Conservation (phyloP, 92 coral and sea anemone species). For the Palythoa heliodiscus region DNA sequence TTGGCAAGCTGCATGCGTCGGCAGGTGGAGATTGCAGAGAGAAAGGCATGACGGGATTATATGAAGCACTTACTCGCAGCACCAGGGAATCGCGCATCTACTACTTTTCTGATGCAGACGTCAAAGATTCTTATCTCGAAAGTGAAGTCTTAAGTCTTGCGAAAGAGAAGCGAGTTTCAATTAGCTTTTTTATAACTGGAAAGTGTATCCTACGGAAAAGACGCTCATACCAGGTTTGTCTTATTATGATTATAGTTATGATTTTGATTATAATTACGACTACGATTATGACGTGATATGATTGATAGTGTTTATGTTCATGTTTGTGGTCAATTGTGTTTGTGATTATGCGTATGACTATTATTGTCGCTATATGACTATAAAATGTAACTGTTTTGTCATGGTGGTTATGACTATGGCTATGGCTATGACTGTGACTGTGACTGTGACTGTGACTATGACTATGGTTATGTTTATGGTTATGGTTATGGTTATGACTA, state of each 20-base stretch:
- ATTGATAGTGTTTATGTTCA: too few species aligned
- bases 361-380: too few species aligned
- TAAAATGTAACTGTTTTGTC: too few species aligned
- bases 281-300: too few species aligned
- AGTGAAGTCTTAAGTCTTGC: constrained; percentile 56
- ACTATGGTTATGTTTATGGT: too few species aligned
- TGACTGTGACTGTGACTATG: too few species aligned
- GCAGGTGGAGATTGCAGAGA: constrained; percentile 72
- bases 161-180: constrained; percentile 46
- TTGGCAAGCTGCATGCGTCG: constrained; percentile 44
- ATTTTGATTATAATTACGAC: neutral
- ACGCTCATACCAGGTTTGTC: constrained; percentile 43
- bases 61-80: constrained; percentile 62
- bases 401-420: too few species aligned
- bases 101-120: constrained; percentile 72
- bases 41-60: constrained; percentile 70
- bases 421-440: too few species aligned
- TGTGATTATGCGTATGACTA: too few species aligned
- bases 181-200: constrained; percentile 56
- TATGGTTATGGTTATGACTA: too few species aligned
- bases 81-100: constrained; percentile 52
- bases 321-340: too few species aligned
- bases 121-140: constrained; percentile 51
- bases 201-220: constrained; percentile 42
- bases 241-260: neutral